Percentiles rank a stretch among this genome's conserved stretches.
phyloP scores from a whole-genome alignment of 1,140 invertebrate species.

The Drosophila carrolli region DNA sequence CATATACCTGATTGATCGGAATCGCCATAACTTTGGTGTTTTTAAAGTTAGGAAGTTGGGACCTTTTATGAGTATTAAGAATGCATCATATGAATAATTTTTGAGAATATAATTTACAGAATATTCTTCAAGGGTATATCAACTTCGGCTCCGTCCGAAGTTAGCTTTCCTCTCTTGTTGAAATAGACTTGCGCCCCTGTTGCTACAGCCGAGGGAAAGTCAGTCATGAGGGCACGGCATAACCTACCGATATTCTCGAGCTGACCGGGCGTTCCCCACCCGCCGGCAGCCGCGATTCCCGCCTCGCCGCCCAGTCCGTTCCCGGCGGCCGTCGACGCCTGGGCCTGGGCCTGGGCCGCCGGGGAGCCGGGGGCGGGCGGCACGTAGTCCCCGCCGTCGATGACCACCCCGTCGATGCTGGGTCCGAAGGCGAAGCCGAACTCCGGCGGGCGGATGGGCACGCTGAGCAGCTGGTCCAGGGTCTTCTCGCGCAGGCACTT shows the following conservation, averaged over 20 bases:
- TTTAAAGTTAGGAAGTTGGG: too few relatives aligned
- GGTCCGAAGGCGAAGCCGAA: constrained; percentile 95
- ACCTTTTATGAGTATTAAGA: too few relatives aligned
- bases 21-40: too few relatives aligned
- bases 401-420: constrained; percentile 95
- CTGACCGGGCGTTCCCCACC: constrained; percentile 81
- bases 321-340: constrained; percentile 70
- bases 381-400: constrained; percentile 81
- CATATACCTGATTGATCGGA: too few relatives aligned
- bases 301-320: constrained; percentile 73
- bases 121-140: too few relatives aligned
- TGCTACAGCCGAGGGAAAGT: too few relatives aligned
- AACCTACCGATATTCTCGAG: constrained; percentile 79
- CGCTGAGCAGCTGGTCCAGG: constrained; percentile 89
- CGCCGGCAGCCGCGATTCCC: constrained; percentile 80
- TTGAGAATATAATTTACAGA: too few relatives aligned
- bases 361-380: constrained; percentile 71
- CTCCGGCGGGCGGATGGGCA: constrained; percentile 91
- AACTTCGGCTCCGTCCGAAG: too few relatives aligned
- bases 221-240: too few relatives aligned
- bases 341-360: constrained; percentile 74
- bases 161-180: too few relatives aligned
- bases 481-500: constrained; percentile 93
- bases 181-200: too few relatives aligned
- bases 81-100: too few relatives aligned